Conservation (phyloP, 2,113 vertebrate species). For the Cyanistes caeruleus region DNA sequence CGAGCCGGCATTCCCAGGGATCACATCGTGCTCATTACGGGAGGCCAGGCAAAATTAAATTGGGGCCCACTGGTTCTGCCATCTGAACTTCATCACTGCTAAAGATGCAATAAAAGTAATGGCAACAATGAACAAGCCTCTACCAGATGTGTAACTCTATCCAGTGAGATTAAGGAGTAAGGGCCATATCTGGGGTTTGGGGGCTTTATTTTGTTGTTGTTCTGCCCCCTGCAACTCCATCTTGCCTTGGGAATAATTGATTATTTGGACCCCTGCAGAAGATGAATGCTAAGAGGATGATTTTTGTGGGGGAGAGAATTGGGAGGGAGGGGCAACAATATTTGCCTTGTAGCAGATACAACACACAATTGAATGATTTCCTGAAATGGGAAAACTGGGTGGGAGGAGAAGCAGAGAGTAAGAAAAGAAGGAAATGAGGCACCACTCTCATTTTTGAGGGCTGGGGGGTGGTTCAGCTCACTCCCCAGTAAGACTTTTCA, state of each 20-base stretch:
- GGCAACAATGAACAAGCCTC: constrained; percentile 28
- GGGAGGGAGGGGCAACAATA: neutral
- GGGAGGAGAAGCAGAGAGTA: neutral
- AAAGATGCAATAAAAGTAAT: constrained; percentile 56
- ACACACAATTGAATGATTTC: neutral
- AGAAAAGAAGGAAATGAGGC: neutral
- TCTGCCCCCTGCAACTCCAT: neutral
- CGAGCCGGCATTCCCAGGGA: neutral
- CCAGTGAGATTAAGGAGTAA: constrained; percentile 30
- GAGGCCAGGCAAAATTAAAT: constrained; percentile 32
- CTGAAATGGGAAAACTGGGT: neutral
- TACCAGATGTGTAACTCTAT: constrained; percentile 63
- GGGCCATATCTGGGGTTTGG: neutral
- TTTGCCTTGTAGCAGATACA: neutral
- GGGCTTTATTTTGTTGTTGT: neutral
- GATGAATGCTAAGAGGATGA: neutral
- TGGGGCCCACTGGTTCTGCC: constrained; percentile 45
- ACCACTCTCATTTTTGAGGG: neutral
- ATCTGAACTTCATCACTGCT: constrained; percentile 66
- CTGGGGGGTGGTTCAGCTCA: rapidly evolving
- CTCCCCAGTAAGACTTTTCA: neutral
- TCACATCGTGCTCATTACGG: neutral
- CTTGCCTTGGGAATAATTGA: neutral
- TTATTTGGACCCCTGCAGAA: neutral
- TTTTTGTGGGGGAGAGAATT: neutral